A percentile compares a stretch with the other conserved stretches of the same genome.
Conservation (phyloP, 2,797 vertebrate species). For the Lophius americanus region DNA sequence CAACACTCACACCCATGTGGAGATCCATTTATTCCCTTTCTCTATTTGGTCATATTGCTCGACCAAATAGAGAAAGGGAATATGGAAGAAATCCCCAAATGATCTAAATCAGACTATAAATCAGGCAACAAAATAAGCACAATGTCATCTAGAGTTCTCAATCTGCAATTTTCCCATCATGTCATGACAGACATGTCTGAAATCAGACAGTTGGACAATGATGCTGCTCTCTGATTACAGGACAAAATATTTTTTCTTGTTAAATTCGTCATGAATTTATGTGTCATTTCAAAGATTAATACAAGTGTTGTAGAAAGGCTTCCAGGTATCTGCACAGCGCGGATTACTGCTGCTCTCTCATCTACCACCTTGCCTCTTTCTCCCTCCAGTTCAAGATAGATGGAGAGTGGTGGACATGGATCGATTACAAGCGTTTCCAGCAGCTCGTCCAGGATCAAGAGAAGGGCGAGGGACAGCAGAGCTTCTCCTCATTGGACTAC, state of each 20-base stretch:
- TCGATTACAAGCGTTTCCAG: constrained; percentile 91
- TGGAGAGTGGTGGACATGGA: constrained; percentile 92
- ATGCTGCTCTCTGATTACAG: too few relatives aligned
- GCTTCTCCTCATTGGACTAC: constrained; percentile 89
- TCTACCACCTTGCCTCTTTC: background rate
- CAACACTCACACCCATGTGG: background rate
- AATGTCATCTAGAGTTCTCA: background rate
- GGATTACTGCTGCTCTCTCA: background rate
- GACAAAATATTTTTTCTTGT: too few relatives aligned
- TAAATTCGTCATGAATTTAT: too few relatives aligned
- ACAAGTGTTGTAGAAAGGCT: too few relatives aligned
- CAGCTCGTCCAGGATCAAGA: constrained; percentile 80
- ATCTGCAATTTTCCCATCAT: too few relatives aligned
- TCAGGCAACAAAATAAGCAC: background rate
- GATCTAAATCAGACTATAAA: background rate
- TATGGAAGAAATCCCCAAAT: background rate
- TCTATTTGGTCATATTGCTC: background rate
- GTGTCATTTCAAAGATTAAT: too few relatives aligned
- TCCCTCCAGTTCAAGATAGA: constrained; percentile 86
- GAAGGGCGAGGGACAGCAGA: constrained; percentile 71
- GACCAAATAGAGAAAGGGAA: too few relatives aligned
- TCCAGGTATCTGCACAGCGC: background rate
- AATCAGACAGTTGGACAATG: too few relatives aligned
- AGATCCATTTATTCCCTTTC: background rate
- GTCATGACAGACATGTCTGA: too few relatives aligned